Percentiles rank a stretch among this genome's conserved stretches.
Conservation (phyloP, 2,113 vertebrate genomes). For the Menura novaehollandiae region DNA sequence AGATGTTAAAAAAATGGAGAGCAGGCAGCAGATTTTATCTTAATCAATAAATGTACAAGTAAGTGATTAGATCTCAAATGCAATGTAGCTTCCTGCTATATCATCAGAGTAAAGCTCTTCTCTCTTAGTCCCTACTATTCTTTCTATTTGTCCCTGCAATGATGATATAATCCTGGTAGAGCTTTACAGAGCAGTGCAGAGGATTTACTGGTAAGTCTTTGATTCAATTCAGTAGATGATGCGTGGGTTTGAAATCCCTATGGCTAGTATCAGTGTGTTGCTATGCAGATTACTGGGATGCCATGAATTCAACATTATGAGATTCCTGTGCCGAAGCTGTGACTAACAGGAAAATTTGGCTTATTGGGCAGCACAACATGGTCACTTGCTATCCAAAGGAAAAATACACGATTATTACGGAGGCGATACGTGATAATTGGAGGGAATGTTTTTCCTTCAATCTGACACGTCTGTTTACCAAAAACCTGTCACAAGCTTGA, state of each 20-base stretch:
- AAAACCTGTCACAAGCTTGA: neutral
- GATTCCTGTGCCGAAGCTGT: neutral
- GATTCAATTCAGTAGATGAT: slow-evolving; percentile 41
- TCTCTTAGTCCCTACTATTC: slow-evolving; percentile 8
- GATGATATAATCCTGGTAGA: slow-evolving; percentile 41
- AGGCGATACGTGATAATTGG: neutral
- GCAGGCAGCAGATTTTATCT: neutral
- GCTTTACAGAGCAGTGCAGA: slow-evolving; percentile 8
- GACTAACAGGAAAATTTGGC: neutral
- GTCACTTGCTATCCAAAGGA: neutral
- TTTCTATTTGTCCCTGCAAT: slow-evolving; percentile 29
- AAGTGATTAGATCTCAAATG: slow-evolving; percentile 26
- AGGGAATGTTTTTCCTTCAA: neutral
- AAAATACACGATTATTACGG: neutral
- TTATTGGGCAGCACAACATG: neutral
- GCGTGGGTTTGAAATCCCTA: neutral
- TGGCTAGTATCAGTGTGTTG: neutral
- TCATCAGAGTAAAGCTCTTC: slow-evolving; percentile 4
- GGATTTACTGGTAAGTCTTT: slow-evolving; percentile 52
- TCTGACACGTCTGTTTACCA: neutral
- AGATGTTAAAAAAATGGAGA: neutral
- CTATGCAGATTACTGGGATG: slow-evolving; percentile 40
- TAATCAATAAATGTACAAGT: slow-evolving; percentile 4
- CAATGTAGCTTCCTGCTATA: neutral
- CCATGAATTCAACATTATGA: neutral